A percentile compares a stretch with the other conserved stretches of the same genome.
These are phyloP conservation scores for Andricus grossulariae DNA, from an alignment of 1,140 invertebrate species.

Conservation along the genomic window DNA sequence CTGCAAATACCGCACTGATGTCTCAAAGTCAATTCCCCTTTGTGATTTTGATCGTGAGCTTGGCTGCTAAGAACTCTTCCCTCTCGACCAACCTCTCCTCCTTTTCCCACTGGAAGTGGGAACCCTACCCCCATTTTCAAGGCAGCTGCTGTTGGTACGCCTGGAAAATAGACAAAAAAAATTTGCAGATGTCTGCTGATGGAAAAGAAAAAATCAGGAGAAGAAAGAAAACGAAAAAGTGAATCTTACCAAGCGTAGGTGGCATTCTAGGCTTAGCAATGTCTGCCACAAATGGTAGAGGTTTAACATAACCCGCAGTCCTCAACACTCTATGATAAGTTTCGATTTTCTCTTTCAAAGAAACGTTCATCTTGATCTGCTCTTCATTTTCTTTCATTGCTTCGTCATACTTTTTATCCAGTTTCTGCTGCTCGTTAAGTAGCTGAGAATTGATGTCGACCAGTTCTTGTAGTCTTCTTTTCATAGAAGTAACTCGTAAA, in stretches of 20 bases:
- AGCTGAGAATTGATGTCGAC: conserved; percentile 85
- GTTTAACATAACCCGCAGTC: conserved; percentile 65
- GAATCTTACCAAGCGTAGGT: conserved; percentile 59
- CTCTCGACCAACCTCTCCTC: conserved; percentile 74
- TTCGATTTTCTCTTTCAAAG: conserved; percentile 78
- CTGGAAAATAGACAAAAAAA: conserved; percentile 61
- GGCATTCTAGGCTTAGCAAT: conserved; percentile 65
- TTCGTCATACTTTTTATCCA: conserved; percentile 87
- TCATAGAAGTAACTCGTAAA: conserved; percentile 85
- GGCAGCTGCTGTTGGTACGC: conserved; percentile 85
- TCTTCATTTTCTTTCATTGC: conserved; percentile 77
- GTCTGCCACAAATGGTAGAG: conserved; percentile 63
- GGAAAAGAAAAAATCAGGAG: not conserved
- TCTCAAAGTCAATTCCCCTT: conserved; percentile 70
- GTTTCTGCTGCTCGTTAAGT: conserved; percentile 82
- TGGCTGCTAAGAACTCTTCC: conserved; percentile 78
- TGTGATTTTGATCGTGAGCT: conserved; percentile 80
- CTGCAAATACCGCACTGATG: conserved; percentile 90
- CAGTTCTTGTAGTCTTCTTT: conserved; percentile 84
- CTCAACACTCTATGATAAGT: conserved; percentile 67
- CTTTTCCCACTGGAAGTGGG: conserved; percentile 80
- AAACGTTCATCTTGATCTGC: conserved; percentile 71
- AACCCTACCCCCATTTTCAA: conserved; percentile 89
- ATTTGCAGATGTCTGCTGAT: conserved; percentile 11
- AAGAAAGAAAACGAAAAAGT: not conserved